Percentiles rank a stretch among this genome's conserved stretches.
Evolutionary conservation across 1,140 invertebrate species (phyloP).

Genomic region (Ceratosolen solmsi): DNA sequence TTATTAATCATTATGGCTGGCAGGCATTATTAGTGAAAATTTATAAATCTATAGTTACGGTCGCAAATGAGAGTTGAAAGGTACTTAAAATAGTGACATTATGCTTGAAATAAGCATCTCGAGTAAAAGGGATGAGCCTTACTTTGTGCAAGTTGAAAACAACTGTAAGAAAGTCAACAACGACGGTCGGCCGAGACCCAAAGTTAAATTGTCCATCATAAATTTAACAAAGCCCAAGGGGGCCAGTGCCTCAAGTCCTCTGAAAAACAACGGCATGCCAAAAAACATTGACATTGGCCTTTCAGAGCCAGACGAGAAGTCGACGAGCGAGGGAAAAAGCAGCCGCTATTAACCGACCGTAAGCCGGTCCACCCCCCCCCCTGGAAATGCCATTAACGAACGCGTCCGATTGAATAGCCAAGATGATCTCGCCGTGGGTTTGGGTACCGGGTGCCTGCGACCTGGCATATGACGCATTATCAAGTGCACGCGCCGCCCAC

Average conservation of each 20-base stretch:
- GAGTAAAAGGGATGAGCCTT: no score
- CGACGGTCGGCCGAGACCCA: neutral
- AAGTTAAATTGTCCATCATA: neutral
- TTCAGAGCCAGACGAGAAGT: neutral
- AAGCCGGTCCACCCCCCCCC: no score
- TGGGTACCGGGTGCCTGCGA: neutral
- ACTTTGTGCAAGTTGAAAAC: no score
- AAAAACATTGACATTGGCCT: neutral
- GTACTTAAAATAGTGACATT: no score
- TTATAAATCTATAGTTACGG: no score
- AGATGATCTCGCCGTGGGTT: neutral
- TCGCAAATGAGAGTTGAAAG: no score
- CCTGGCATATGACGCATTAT: conserved; percentile 38
- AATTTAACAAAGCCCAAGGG: neutral
- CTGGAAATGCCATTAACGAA: conserved; percentile 26
- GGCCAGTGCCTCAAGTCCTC: neutral
- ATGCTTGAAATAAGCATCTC: no score
- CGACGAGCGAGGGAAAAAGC: neutral
- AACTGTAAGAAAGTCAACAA: neutral
- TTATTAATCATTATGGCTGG: no score
- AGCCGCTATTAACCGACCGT: neutral
- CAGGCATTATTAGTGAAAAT: no score
- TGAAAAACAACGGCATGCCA: neutral
- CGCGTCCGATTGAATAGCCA: neutral
- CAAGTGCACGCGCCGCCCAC: conserved; percentile 2